Conservation (phyloP, 2,797 vertebrate species). For the Petrocephalus sullivani region DNA sequence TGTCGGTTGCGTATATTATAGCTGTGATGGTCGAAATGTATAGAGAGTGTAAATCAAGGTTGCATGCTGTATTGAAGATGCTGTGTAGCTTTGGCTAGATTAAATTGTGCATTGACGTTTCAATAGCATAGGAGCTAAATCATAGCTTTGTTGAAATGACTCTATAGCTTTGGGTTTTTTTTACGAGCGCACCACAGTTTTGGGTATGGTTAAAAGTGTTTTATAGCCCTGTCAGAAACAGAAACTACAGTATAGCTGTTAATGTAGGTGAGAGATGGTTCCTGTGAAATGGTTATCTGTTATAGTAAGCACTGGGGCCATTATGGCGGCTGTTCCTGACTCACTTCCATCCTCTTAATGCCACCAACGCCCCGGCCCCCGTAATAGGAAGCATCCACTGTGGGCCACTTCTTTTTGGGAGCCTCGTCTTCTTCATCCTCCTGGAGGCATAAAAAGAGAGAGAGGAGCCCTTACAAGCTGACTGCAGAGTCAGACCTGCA, state of each 20-base stretch:
- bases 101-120: neutral
- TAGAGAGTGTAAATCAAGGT: neutral
- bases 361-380: constrained; percentile 93
- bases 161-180: neutral
- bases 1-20: neutral
- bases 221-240: neutral
- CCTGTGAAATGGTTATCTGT: neutral
- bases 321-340: neutral
- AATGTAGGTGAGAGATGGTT: neutral
- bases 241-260: neutral
- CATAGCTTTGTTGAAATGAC: neutral
- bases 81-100: neutral
- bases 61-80: neutral
- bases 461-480: neutral
- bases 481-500: constrained; percentile 30
- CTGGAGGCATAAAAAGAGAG: constrained; percentile 40
- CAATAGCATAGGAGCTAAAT: neutral
- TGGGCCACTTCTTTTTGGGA: constrained; percentile 96
- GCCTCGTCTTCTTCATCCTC: constrained; percentile 88
- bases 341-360: constrained; percentile 97
- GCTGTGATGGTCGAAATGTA: neutral
- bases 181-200: neutral
- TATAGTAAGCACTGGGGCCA: neutral
- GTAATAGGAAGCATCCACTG: constrained; percentile 95
- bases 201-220: neutral